Evolutionary conservation across 2,888 invertebrate genomes (phyloP), one percentile per base, ranked within the genome.

Genomic region (Heliconius aoede): DNA sequence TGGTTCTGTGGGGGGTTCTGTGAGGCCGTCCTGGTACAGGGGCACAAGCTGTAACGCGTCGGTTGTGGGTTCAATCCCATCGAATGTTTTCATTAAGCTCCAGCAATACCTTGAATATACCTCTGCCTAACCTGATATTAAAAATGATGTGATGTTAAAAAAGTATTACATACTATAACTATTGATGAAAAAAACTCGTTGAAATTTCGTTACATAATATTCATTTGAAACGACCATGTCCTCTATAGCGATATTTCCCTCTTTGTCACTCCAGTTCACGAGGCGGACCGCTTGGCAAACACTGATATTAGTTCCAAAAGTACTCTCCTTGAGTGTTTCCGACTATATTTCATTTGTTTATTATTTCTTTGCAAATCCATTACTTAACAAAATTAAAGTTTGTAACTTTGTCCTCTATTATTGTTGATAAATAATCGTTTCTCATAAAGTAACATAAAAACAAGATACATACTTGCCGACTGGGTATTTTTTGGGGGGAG

Each of bases 201-300:
- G 21, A 11, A 64, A 36, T 28, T 71, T 60, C 15, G 58, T 72
- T 72, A 72, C 58, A 36, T 36, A 72, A 64, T 30, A n/a, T 65
- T 26, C n/a, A 28, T 62, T 32, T 60, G 26, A 72, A 72, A 60
- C 60, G 28, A 2, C 26, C 26, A 58, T 76, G 82, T 76, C 85
- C 72, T 65, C 78, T 89, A 87, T 87, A 84, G 67, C 78, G 81
- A 81, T 83, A 85, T 79, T 77, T 81, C 78, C 69, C 79, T 86
- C 87, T 88, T 85, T 89, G 89, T 90, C 92, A 90, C 89, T 91
- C 92, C 90, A 90, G 91, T 92, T 88, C 89, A 84, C 83, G 85
- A 91, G 88, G 91, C 88, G 90, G 88, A 87, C 90, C 90, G 90
- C 87, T 92, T 92, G 91, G 90, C 91, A 92, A 92, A 92, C 89